Evolutionary conservation across 2,797 vertebrate genomes (phyloP), one percentile per base, ranked within the genome.

Genomic region (Peromyscus melanophrys): DNA sequence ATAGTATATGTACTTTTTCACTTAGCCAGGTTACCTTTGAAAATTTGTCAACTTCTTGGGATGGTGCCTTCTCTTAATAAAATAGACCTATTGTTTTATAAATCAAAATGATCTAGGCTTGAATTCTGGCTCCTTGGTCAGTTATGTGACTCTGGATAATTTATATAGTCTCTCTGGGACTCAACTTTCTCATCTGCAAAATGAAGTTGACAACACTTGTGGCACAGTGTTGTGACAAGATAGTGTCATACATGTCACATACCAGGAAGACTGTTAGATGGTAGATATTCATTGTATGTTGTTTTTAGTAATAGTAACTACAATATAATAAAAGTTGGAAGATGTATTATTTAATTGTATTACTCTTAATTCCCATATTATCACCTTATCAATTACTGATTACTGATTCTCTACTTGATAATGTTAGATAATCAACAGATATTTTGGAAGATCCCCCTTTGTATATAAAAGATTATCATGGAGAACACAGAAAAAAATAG

Each of bases 141-240:
- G 84, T 7, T 84, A 55, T 76, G 3, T 88, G 88, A 95, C 40
- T 49, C 25, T 31, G 55, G 5, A 29, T 90, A 95, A 65, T 76
- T 83, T 80, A 69, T 3, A 69, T 31, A 93, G 71, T n/a, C n/a
- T 87, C 8, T 90, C 23, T 82, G 52, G 89, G 77, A 89, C 1
- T 95, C 80, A 87, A 43, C 93, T 97, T 96, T 80, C 29, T 92
- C 25, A 75, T 86, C 49, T 92, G 14, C 88, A 63, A 96, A 95
- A 94, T 93, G 80, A 49, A 80, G 13, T 23, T 82, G 76, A 86
- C 73, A 81, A 67, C 90, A 90, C 25, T 4, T 85, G n/a, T 40
- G 13, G 65, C 46, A 83, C 27, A 34, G 9, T 76, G 29, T 89
- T 63, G 71, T 6, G 31, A 85, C 81, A 46, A 89, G 59, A 89